Evolutionary conservation across 1,140 invertebrate species (phyloP).

Genomic region (Diabrotica virgifera): DNA sequence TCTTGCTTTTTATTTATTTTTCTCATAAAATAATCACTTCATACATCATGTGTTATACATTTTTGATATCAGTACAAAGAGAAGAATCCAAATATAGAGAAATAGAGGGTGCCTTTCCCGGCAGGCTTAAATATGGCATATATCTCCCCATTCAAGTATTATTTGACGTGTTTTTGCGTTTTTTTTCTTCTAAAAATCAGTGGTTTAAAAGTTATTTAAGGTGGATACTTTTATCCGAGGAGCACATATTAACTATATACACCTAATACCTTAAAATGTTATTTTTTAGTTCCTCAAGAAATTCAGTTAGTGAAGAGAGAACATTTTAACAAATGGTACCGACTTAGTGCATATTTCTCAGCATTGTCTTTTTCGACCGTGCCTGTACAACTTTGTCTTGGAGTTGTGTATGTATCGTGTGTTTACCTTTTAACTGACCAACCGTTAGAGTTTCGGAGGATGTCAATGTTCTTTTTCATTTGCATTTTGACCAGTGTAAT

Average conservation of each 20-base stretch:
- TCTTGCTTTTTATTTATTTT: too few relatives aligned
- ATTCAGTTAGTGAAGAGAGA: constrained; percentile 83
- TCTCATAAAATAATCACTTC: too few relatives aligned
- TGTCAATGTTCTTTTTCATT: constrained; percentile 64
- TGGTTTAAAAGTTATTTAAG: too few relatives aligned
- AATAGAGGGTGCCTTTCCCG: too few relatives aligned
- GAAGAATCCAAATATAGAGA: too few relatives aligned
- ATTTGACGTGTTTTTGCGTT: too few relatives aligned
- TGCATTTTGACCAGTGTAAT: constrained; percentile 68
- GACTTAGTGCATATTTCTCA: constrained; percentile 83
- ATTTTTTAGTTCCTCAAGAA: constrained; percentile 79
- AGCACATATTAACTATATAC: not conserved
- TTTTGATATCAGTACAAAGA: too few relatives aligned
- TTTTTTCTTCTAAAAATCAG: too few relatives aligned
- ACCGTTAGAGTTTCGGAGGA: constrained; percentile 73
- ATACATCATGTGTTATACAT: too few relatives aligned
- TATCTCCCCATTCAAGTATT: too few relatives aligned
- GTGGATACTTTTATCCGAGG: too few relatives aligned
- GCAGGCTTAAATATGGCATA: too few relatives aligned
- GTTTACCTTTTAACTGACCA: constrained; percentile 85
- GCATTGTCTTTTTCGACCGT: constrained; percentile 75
- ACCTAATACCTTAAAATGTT: not conserved
- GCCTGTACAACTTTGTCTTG: constrained; percentile 69
- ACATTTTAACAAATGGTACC: constrained; percentile 93
- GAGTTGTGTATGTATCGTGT: constrained; percentile 73